A percentile compares a stretch with the other conserved stretches of the same genome.
These are phyloP conservation scores for Silurus aristotelis DNA, from an alignment of 2,797 vertebrate genomes.

Conservation along the genomic window DNA sequence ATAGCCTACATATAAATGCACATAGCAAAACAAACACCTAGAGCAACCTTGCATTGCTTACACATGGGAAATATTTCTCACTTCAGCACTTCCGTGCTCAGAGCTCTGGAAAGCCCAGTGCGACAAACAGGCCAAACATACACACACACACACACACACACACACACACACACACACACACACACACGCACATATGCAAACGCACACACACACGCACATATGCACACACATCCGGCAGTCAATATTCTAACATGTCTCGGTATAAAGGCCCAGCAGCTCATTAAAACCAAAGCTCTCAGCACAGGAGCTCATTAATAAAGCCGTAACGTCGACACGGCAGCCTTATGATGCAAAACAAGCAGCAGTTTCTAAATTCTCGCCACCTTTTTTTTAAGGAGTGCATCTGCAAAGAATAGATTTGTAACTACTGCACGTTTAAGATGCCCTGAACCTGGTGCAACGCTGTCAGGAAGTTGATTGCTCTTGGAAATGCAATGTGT, in stretches of 20 bases:
- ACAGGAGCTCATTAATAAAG: constrained; percentile 25
- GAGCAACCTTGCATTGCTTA: background rate
- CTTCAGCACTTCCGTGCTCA: background rate
- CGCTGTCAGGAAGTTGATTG: background rate
- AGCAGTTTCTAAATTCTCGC: background rate
- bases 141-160: background rate
- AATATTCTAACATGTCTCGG: background rate
- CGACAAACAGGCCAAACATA: background rate
- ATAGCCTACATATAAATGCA: background rate
- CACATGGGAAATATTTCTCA: constrained; percentile 19
- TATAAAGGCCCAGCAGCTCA: background rate
- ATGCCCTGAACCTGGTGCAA: background rate
- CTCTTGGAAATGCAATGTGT: background rate
- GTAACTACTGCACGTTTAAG: background rate
- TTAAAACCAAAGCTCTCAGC: constrained; percentile 17
- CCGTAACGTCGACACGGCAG: background rate
- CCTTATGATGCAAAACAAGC: background rate
- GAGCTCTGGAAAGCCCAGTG: background rate
- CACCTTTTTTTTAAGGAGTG: too few relatives aligned
- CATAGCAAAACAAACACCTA: background rate
- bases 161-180: background rate
- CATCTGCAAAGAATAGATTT: background rate
- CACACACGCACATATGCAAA: background rate
- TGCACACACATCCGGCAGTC: background rate
- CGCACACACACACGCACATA: background rate